Percentiles rank a stretch among this genome's conserved stretches.
Conservation (phyloP, 2,113 vertebrate genomes). For the Physeter macrocephalus region DNA sequence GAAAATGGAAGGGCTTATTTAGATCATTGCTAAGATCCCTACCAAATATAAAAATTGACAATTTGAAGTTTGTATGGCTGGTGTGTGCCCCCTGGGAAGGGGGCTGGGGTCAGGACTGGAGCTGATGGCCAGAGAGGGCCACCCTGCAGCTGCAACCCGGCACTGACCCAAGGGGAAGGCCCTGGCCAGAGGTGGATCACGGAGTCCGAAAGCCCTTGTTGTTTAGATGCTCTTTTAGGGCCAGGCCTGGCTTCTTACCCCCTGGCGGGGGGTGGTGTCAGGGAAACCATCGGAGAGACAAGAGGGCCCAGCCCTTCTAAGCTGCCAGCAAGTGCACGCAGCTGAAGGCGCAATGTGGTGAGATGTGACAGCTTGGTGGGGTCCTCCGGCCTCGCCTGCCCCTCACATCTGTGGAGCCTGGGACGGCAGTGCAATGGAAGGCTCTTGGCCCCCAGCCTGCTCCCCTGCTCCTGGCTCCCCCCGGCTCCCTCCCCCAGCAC, state of each 20-base stretch:
- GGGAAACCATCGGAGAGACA: rapidly evolving
- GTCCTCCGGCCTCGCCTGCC: rapidly evolving
- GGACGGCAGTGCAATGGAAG: not conserved
- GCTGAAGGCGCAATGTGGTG: not conserved
- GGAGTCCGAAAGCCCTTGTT: not conserved
- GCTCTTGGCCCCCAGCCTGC: not conserved
- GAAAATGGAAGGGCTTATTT: not conserved
- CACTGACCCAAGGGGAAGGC: not conserved
- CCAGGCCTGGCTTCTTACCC: not conserved
- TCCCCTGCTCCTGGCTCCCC: rapidly evolving
- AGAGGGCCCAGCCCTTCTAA: not conserved
- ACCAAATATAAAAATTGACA: not conserved
- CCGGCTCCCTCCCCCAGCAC: no score
- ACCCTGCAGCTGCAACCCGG: not conserved
- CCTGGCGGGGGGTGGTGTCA: rapidly evolving
- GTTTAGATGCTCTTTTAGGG: not conserved
- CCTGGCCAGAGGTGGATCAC: not conserved
- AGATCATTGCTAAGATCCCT: no score
- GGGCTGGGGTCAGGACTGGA: not conserved
- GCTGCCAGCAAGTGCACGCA: not conserved
- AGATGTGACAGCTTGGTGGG: not conserved
- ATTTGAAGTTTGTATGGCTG: not conserved
- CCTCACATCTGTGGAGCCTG: not conserved
- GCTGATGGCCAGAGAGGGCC: not conserved
- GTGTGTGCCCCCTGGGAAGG: not conserved